These are phyloP conservation scores for Dufourea novaeangliae DNA, from an alignment of 1,140 invertebrate genomes.

Conservation along the genomic window DNA sequence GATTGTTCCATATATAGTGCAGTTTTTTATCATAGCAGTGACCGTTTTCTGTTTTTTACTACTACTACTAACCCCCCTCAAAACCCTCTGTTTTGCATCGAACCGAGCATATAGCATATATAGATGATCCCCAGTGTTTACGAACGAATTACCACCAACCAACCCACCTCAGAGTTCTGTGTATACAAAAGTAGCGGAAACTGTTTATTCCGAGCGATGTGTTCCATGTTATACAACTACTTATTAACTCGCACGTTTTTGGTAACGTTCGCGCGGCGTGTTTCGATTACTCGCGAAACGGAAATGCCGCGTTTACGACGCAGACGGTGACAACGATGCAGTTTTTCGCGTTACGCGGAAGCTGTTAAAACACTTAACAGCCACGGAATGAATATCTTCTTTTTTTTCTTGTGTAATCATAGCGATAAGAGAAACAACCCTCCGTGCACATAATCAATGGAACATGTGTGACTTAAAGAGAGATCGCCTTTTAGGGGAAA, in stretches of 20 bases:
- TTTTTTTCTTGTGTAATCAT: too few species aligned
- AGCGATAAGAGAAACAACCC: conserved; percentile 47
- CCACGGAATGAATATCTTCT: too few species aligned
- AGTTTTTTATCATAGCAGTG: conserved; percentile 41
- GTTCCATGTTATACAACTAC: not conserved
- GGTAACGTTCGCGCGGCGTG: too few species aligned
- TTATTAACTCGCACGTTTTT: too few species aligned
- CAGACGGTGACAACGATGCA: too few species aligned
- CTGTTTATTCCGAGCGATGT: not conserved
- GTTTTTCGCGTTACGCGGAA: too few species aligned
- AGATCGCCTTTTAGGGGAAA: conserved; percentile 77
- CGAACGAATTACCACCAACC: not conserved
- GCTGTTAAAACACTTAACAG: too few species aligned
- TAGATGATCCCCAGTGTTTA: conserved; percentile 15
- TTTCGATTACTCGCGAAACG: too few species aligned
- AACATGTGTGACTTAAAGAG: conserved; percentile 57
- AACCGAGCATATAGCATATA: conserved; percentile 21
- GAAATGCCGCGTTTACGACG: too few species aligned
- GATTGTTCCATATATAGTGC: conserved; percentile 42
- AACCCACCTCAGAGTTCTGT: not conserved
- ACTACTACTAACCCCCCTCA: not conserved
- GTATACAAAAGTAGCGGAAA: conserved; percentile 18
- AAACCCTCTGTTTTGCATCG: conserved; percentile 32
- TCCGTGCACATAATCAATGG: conserved; percentile 25
- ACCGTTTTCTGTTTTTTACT: conserved; percentile 32